Evolutionary conservation across 1,140 invertebrate species (phyloP).

Genomic region (Thaumatotibia leucotreta): DNA sequence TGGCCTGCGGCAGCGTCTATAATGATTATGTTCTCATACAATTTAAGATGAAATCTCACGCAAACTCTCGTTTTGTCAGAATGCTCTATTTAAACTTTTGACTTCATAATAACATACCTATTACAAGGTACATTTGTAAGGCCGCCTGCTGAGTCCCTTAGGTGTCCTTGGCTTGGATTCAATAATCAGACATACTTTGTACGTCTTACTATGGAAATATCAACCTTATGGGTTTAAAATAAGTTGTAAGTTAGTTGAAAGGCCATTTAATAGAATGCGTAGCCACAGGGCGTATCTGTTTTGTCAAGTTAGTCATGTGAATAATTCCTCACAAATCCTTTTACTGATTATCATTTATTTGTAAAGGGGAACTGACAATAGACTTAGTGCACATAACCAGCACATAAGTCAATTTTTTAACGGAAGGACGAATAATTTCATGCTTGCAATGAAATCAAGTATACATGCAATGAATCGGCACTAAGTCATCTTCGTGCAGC

Average conservation of each 20-base stretch:
- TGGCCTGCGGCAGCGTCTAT: not conserved
- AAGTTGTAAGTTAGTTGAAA: conserved; percentile 20
- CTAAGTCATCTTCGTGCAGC: too few species aligned
- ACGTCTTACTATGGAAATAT: conserved; percentile 11
- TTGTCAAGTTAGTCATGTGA: conserved; percentile 68
- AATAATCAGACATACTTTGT: conserved; percentile 22
- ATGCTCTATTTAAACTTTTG: conserved; percentile 28
- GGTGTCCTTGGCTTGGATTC: conserved; percentile 48
- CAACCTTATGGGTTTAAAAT: conserved; percentile 21
- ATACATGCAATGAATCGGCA: not conserved
- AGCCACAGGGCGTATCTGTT: conserved; percentile 73
- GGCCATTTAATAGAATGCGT: conserved; percentile 33
- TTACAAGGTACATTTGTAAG: conserved; percentile 48
- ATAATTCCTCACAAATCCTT: conserved; percentile 70
- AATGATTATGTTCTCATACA: not conserved
- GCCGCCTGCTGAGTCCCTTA: conserved; percentile 61
- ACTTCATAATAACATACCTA: conserved; percentile 49
- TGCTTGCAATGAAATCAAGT: not conserved
- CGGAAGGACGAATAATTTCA: not conserved
- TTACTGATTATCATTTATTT: conserved; percentile 70
- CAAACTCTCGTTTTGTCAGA: not conserved
- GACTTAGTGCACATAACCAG: not conserved
- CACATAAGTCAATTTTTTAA: not conserved
- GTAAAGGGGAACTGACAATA: conserved; percentile 47
- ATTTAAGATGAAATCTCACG: conserved; percentile 12